A percentile compares a stretch with the other conserved stretches of the same genome.
Conservation (phyloP, 92 coral and sea anemone genomes). For the Siderastrea radians region DNA sequence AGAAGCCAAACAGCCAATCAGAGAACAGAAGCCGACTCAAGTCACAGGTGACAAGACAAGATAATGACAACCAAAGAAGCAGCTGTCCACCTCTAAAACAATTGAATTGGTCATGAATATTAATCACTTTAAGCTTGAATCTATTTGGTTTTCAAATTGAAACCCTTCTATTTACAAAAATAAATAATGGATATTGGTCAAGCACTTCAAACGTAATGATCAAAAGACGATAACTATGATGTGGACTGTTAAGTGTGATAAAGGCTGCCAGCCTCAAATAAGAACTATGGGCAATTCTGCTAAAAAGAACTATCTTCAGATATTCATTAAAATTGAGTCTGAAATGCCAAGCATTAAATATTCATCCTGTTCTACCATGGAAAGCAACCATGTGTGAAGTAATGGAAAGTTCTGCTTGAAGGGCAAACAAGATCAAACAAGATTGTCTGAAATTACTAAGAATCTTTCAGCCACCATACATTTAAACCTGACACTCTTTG, state of each 20-base stretch:
- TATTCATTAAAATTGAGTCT: neutral
- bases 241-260: neutral
- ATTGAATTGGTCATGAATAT: constrained; percentile 75
- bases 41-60: constrained; percentile 86
- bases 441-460: constrained; percentile 5
- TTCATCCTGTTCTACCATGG: neutral
- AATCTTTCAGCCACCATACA: neutral
- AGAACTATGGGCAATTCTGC: neutral
- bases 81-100: constrained; percentile 74
- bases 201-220: constrained; percentile 7
- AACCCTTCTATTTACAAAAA: constrained; percentile 34
- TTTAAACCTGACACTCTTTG: neutral
- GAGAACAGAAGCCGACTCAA: constrained; percentile 36
- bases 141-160: constrained; percentile 78
- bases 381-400: constrained; percentile 12
- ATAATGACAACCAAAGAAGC: constrained; percentile 75
- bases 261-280: neutral
- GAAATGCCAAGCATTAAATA: constrained; percentile 13
- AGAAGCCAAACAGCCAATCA: constrained; percentile 79
- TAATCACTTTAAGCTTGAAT: constrained; percentile 51
- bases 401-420: neutral
- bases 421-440: neutral
- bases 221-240: constrained; percentile 5
- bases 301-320: neutral
- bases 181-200: constrained; percentile 24